phyloP scores from a whole-genome alignment of 2,113 vertebrate genomes.

The Tachysurus vachellii region DNA sequence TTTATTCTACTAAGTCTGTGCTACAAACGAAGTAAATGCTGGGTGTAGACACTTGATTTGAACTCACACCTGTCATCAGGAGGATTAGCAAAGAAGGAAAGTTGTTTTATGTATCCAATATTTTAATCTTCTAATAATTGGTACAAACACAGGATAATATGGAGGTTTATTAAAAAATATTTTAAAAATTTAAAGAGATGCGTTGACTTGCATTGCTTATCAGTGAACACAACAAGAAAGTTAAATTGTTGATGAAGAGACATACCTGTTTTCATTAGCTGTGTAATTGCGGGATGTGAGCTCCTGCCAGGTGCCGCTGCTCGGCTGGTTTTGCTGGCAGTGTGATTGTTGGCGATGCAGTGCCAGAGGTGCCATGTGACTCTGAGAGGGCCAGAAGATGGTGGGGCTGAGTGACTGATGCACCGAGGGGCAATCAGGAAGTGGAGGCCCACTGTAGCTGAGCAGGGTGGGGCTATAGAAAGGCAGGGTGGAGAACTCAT shows the following conservation, averaged over 20 bases:
- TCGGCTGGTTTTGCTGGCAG: conserved; percentile 76
- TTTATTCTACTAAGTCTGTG: background rate
- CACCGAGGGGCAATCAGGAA: conserved; percentile 69
- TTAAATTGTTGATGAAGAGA: background rate
- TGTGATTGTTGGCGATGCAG: conserved; percentile 76
- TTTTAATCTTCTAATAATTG: background rate
- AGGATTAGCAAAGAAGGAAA: background rate
- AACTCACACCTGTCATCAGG: background rate
- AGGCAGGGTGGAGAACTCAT: conserved; percentile 80
- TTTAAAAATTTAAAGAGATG: background rate
- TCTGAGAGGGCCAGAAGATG: conserved; percentile 80
- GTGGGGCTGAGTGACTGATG: conserved; percentile 78
- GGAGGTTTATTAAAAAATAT: background rate
- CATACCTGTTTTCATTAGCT: conserved; percentile 75
- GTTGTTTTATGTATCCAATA: background rate
- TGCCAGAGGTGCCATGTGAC: conserved; percentile 76
- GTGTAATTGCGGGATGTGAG: conserved; percentile 68
- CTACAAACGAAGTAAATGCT: background rate
- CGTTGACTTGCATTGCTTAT: background rate
- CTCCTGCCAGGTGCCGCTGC: conserved; percentile 80
- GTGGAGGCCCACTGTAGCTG: conserved; percentile 72
- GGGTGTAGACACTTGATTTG: background rate
- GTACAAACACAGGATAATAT: background rate
- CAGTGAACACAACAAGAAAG: background rate
- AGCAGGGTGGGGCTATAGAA: conserved; percentile 85